A percentile compares a stretch with the other conserved stretches of the same genome.
Conservation (phyloP, 1,140 invertebrate genomes). For the Uloborus diversus region DNA sequence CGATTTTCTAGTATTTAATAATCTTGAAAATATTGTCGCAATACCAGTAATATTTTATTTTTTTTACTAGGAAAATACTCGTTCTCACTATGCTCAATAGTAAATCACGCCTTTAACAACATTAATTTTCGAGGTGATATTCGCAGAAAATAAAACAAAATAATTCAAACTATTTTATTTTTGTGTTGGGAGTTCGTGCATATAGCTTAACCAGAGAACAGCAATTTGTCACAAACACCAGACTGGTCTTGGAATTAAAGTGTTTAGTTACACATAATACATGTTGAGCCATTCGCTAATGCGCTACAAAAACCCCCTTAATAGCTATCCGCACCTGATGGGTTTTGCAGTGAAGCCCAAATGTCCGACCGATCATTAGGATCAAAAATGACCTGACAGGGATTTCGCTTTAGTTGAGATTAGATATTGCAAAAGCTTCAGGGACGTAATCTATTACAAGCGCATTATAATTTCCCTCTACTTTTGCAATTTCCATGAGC, state of each 20-base stretch:
- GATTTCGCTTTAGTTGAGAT: slow-evolving; percentile 41
- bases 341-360: background rate
- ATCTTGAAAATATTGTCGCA: no score
- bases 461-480: slow-evolving; percentile 33
- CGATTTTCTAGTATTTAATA: no score
- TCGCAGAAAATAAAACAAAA: no score
- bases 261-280: slow-evolving; percentile 27
- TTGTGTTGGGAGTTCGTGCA: no score
- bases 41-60: no score
- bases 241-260: slow-evolving; percentile 4
- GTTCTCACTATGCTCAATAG: no score
- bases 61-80: no score
- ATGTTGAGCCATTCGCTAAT: slow-evolving; percentile 26
- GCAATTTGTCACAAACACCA: background rate
- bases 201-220: slow-evolving; percentile 4
- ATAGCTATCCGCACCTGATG: slow-evolving; percentile 33
- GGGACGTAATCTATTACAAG: slow-evolving; percentile 36
- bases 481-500: slow-evolving; percentile 22
- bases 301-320: background rate
- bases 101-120: no score
- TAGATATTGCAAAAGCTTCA: slow-evolving; percentile 8
- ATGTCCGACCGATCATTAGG: background rate
- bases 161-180: no score
- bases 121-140: no score
- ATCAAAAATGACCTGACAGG: slow-evolving; percentile 9